A percentile compares a stretch with the other conserved stretches of the same genome.
Conservation (phyloP, 2,888 invertebrate genomes). For the Prosopocoilus inquinatus region DNA sequence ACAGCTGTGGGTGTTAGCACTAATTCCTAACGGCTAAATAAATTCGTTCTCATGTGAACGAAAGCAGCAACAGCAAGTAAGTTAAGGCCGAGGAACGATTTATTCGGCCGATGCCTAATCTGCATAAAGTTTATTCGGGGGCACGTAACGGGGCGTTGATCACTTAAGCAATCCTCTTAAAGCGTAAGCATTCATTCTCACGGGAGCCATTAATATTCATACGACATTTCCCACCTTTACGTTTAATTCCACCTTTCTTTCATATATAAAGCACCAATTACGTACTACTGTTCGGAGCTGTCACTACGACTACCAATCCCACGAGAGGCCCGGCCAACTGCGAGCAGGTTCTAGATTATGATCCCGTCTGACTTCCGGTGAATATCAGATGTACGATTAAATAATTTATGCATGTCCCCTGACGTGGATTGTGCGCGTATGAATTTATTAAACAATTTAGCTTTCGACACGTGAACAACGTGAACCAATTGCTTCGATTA, state of each 20-base stretch:
- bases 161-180: slow-evolving; percentile 5
- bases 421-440: too few relatives aligned
- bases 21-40: slow-evolving; percentile 1
- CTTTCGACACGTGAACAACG: too few relatives aligned
- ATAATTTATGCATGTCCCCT: neutral
- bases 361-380: neutral
- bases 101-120: slow-evolving; percentile 1
- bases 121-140: slow-evolving; percentile 4
- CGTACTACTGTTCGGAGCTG: neutral
- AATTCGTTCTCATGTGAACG: neutral
- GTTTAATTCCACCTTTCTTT: slow-evolving; percentile 1
- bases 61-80: neutral
- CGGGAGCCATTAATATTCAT: slow-evolving; percentile 3
- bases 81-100: neutral
- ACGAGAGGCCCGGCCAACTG: neutral
- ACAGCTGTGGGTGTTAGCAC: neutral
- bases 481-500: too few relatives aligned
- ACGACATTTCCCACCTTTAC: slow-evolving; percentile 3
- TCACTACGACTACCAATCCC: slow-evolving; percentile 1
- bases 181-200: slow-evolving; percentile 2
- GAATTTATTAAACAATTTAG: too few relatives aligned
- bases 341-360: slow-evolving; percentile 4
- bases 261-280: slow-evolving; percentile 3
- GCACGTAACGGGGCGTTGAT: slow-evolving; percentile 2
- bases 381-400: neutral